Evolutionary conservation across 2,797 vertebrate genomes (phyloP), one percentile per base, ranked within the genome.

Genomic region (Xiphorhynchus erythropygius): DNA sequence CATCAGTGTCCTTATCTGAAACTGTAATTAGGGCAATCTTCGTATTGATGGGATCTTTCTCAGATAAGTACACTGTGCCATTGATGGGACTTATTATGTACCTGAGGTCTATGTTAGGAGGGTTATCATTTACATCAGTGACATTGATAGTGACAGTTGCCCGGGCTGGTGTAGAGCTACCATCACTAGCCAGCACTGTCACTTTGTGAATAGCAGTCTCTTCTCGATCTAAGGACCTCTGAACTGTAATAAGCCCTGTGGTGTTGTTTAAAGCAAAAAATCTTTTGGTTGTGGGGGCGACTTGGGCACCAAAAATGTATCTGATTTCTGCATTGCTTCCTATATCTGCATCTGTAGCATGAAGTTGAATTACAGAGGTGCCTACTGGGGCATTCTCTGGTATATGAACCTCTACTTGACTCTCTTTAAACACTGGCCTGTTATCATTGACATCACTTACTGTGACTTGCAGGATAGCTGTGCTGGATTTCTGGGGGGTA

Each of bases 71-170:
- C 97, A 99, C 99, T 7, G 99, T 99, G 93, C 99, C 99, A 91
- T 99, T 99, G 97, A 99, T 99, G 95, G 99, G 99, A 96, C 99
- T 99, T 98, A 99, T 99, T 96, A 99, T 99, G 97, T 99, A 99
- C 98, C 99, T 98, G 98, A 99, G 98, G 98, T 99, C 99, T 97
- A 99, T 99, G 97, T 99, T 99, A 9, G 99, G 99, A 86, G 99
- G 99, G 97, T 99, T 99, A 98, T 99, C 99, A 11, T 99, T 99
- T 77, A 99, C 99, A 97, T 99, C 99, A 56, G 99, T 99, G 97
- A 99, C 99, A 94, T 99, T 99, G 97, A 99, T 99, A 83, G 98
- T 99, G 87, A 99, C 98, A 3, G 98, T 99, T 94, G 99, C 99
- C 97, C 98, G 98, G 76, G 99, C 99, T 6, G 99, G 99, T 93